Conservation (phyloP, 2,888 invertebrate genomes). For the Camptogramma bilineatum region DNA sequence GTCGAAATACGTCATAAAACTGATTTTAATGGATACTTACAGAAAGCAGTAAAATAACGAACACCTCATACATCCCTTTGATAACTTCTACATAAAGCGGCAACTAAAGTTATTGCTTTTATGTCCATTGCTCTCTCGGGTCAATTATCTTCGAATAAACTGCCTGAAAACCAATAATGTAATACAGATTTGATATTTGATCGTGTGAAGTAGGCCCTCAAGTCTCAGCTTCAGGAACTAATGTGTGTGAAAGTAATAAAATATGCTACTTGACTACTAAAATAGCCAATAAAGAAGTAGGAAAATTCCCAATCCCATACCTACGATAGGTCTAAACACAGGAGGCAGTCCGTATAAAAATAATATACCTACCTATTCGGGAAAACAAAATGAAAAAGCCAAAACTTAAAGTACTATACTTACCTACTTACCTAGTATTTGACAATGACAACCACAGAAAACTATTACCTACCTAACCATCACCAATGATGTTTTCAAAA, state of each 20-base stretch:
- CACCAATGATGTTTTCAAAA: too few species aligned
- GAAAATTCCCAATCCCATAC: background rate
- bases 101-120: conserved; percentile 41
- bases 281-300: conserved; percentile 33
- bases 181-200: conserved; percentile 20
- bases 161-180: conserved; percentile 39
- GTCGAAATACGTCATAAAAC: conserved; percentile 58
- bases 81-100: conserved; percentile 40
- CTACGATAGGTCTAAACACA: background rate
- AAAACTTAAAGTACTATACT: background rate
- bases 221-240: conserved; percentile 4
- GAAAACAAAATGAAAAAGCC: too few species aligned
- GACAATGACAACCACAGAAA: too few species aligned
- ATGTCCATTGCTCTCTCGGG: conserved; percentile 39
- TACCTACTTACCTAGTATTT: too few species aligned
- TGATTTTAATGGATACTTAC: conserved; percentile 66
- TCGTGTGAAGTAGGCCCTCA: conserved; percentile 9
- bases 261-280: conserved; percentile 44
- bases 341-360: too few species aligned
- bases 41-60: conserved; percentile 58
- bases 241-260: conserved; percentile 45
- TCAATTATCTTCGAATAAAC: conserved; percentile 28
- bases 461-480: too few species aligned
- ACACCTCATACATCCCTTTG: conserved; percentile 44
- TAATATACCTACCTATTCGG: too few species aligned